Percentiles rank a stretch among this genome's conserved stretches.
These are phyloP conservation scores for Isaurus tuberculatus DNA, from an alignment of 92 coral and sea anemone species.

Conservation along the genomic window DNA sequence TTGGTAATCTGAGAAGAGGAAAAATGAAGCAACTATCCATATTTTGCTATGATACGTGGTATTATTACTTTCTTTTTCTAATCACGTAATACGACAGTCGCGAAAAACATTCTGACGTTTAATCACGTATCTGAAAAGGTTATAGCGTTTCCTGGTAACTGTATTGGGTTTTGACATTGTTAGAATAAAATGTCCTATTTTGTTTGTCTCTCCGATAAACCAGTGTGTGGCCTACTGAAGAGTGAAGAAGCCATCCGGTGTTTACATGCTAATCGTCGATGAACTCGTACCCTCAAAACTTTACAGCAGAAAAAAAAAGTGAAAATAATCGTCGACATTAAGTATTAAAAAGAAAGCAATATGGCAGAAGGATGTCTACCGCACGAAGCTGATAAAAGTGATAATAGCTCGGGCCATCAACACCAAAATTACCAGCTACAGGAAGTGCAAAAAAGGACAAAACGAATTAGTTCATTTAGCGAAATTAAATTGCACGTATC, in stretches of 20 bases:
- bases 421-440: neutral
- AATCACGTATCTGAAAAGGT: neutral
- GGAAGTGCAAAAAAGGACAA: neutral
- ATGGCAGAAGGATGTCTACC: slow-evolving; percentile 4
- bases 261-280: neutral
- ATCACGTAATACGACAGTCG: too few species aligned
- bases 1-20: too few species aligned
- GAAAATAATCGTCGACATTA: neutral
- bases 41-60: too few species aligned
- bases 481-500: slow-evolving; percentile 33
- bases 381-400: neutral
- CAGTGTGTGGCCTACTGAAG: neutral
- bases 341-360: neutral
- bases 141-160: neutral
- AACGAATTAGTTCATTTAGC: slow-evolving; percentile 15
- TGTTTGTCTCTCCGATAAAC: neutral
- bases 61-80: too few species aligned
- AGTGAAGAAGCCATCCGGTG: neutral
- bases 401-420: neutral
- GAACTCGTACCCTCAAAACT: neutral
- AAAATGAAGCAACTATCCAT: too few species aligned
- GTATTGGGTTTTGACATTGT: neutral
- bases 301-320: neutral
- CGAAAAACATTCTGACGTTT: too few species aligned
- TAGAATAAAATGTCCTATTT: neutral